phyloP scores from a whole-genome alignment of 2,113 vertebrate species.

The Clarias macrocephalus region DNA sequence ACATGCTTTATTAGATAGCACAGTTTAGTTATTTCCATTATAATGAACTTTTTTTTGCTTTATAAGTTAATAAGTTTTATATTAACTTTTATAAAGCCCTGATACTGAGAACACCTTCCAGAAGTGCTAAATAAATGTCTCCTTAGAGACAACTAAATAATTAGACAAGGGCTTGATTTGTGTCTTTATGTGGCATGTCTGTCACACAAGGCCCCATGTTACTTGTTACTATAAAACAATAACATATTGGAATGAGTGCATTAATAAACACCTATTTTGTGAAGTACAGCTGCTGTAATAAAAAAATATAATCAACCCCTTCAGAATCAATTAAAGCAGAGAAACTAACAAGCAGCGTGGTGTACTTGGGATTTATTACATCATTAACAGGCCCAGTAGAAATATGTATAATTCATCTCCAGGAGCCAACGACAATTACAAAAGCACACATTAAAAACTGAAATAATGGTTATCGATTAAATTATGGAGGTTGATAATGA shows the following conservation, averaged over 20 bases:
- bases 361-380: not conserved
- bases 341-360: not conserved
- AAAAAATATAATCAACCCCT: not conserved
- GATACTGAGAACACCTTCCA: no score
- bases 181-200: not conserved
- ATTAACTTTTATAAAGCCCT: no score
- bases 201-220: not conserved
- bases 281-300: not conserved
- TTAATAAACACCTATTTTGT: not conserved
- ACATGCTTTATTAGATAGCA: no score
- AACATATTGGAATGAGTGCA: not conserved
- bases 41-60: no score
- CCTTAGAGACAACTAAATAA: no score
- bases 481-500: not conserved
- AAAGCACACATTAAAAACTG: not conserved
- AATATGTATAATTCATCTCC: not conserved
- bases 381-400: not conserved
- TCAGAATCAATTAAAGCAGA: not conserved
- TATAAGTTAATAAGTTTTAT: no score
- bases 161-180: no score
- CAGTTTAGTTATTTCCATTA: no score
- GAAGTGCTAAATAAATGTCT: no score
- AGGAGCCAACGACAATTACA: not conserved
- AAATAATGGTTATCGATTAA: not conserved
- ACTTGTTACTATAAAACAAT: not conserved